phyloP scores from a whole-genome alignment of 2,797 vertebrate species.

The Pitangus sulphuratus region DNA sequence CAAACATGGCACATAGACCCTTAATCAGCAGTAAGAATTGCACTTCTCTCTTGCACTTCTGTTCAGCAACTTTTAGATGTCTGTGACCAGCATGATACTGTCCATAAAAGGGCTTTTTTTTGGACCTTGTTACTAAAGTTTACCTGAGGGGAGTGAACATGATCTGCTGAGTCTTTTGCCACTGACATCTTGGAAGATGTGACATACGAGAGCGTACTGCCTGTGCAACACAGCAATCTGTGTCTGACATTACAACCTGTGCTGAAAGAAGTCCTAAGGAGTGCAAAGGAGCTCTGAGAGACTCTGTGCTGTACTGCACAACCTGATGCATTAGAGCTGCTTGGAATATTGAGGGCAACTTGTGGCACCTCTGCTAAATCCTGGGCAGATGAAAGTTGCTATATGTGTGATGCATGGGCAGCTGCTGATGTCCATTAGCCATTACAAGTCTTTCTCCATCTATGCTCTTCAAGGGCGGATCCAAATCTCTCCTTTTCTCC shows the following conservation, averaged over 20 bases:
- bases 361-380: neutral
- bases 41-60: neutral
- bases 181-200: neutral
- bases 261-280: neutral
- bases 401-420: neutral
- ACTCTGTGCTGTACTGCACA: neutral
- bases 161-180: neutral
- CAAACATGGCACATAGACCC: fast-evolving
- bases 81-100: neutral
- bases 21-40: neutral
- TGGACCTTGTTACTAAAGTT: neutral
- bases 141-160: neutral
- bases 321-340: neutral
- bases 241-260: neutral
- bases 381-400: neutral
- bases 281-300: neutral
- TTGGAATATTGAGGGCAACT: neutral
- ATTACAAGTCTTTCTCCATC: neutral
- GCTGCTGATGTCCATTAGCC: neutral
- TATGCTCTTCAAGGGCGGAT: neutral
- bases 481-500: neutral
- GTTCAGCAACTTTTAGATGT: neutral
- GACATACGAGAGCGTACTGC: neutral
- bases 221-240: neutral
- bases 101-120: neutral